phyloP scores from a whole-genome alignment of 2,113 vertebrate species.

The Parus major region DNA sequence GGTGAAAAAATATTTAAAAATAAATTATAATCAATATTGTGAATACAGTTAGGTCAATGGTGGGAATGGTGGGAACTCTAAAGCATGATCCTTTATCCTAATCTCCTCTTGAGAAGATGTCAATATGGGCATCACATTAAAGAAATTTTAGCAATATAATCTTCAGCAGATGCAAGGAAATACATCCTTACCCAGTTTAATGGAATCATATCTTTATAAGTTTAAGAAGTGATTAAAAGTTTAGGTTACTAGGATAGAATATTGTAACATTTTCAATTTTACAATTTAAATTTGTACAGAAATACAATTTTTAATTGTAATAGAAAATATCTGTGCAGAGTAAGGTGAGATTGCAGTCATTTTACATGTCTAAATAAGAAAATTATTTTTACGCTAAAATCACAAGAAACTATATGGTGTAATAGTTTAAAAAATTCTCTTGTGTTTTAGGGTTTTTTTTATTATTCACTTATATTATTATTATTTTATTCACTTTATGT shows the following conservation, averaged over 20 bases:
- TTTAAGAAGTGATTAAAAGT: neutral
- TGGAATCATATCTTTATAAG: neutral
- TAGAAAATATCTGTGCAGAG: neutral
- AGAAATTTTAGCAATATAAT: slow-evolving; percentile 1
- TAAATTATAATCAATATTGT: neutral
- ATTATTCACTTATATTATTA: neutral
- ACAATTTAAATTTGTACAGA: neutral
- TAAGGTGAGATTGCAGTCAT: neutral
- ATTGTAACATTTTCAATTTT: neutral
- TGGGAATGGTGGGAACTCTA: neutral
- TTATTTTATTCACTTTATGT: neutral
- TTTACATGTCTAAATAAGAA: neutral
- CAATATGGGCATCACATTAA: neutral
- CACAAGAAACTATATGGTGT: neutral
- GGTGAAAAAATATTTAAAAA: neutral
- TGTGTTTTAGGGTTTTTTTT: neutral
- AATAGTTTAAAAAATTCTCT: neutral
- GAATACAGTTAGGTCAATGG: slow-evolving; percentile 42
- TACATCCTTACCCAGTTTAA: neutral
- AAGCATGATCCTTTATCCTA: slow-evolving; percentile 20
- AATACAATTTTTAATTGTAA: neutral
- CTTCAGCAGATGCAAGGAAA: neutral
- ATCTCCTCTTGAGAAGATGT: slow-evolving; percentile 23
- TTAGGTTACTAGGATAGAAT: neutral
- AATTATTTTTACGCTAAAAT: neutral